phyloP scores from a whole-genome alignment of 2,888 invertebrate species.

The Pantelozetes paolii region DNA sequence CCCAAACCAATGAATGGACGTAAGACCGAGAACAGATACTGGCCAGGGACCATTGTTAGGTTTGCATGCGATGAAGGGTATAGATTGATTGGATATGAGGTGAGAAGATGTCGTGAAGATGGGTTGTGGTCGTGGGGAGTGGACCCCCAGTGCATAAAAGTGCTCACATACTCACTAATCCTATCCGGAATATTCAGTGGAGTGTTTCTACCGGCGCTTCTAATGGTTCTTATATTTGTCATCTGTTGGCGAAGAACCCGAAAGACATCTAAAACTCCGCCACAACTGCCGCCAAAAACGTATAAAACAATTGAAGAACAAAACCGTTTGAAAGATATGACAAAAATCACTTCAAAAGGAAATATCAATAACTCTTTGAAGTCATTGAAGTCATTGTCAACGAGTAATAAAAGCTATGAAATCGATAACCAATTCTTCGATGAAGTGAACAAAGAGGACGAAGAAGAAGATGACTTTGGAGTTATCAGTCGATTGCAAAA shows the following conservation, averaged over 20 bases:
- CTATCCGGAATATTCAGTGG: conserved; percentile 4
- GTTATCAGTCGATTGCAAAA: not conserved
- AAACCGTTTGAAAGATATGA: not conserved
- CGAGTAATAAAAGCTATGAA: conserved; percentile 29
- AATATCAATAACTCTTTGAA: not conserved
- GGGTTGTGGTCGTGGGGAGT: conserved; percentile 82
- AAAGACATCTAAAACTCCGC: not conserved
- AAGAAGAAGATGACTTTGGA: conserved; percentile 6
- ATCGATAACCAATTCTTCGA: conserved; percentile 9
- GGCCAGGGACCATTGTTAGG: conserved; percentile 77
- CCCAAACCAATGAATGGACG: conserved; percentile 85
- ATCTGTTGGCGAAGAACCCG: conserved; percentile 42
- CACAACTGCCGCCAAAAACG: conserved; percentile 5
- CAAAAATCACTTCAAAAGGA: not conserved
- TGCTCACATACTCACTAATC: not conserved
- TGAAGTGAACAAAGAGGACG: not conserved
- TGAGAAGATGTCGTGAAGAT: conserved; percentile 70
- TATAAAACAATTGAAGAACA: not conserved
- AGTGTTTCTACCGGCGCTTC: not conserved
- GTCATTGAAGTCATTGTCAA: not conserved
- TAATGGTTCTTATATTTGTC: not conserved
- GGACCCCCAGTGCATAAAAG: conserved; percentile 71
- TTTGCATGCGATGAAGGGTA: conserved; percentile 89
- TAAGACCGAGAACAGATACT: conserved; percentile 82
- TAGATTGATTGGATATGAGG: conserved; percentile 74